Base-by-base conservation (phyloP, 2,113 vertebrate genomes). In the Brienomyrus brachyistius region DNA sequence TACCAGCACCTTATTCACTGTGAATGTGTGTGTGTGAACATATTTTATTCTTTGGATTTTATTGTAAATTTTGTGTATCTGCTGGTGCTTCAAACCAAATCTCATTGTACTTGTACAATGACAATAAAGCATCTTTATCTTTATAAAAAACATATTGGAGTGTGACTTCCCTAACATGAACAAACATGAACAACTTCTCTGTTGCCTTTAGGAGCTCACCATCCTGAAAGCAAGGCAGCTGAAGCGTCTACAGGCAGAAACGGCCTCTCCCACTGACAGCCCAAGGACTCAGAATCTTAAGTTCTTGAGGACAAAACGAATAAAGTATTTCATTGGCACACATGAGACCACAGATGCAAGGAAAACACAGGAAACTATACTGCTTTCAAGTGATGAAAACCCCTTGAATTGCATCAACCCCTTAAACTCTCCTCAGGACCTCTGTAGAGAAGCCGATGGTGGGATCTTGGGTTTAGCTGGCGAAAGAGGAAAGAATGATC, bases 241-340 rank as follows among this genome's bases (percentile, higher is more conserved):
- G 40, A 45, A 6, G 35, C 6, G 1, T n/a, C 52, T 88, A 13
- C 45, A 23, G 31, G 19, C 27, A 40, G 86, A 88, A 54, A 45
- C 40, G 0, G 17, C 35, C 10, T 62, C 74, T 3, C 51, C 91
- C 77, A 87, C 70, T 86, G 92, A 92, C 15, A 91, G 15, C 70
- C 56, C 82, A 66, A 7, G 10, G 5, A 89, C 88, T 35, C 0
- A 0, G 51, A 87, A 93, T 27, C 88, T 92, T 45, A 91, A 93
- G 62, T 82, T 91, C 52, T 74, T 92, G 43, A 0, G 48, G 87
- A 89, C 59, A 31, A 93, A 92, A 45, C 0, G 4, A 48, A 35
- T 94, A 74, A 51, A 85, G 89, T 94, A 91, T 47, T 92, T 84
- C 88, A 74, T 89, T 90, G 87, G n/a, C 31, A 47, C 40, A 90